These are phyloP conservation scores for Cervus canadensis DNA, from an alignment of 2,113 vertebrate species.

Conservation along the genomic window DNA sequence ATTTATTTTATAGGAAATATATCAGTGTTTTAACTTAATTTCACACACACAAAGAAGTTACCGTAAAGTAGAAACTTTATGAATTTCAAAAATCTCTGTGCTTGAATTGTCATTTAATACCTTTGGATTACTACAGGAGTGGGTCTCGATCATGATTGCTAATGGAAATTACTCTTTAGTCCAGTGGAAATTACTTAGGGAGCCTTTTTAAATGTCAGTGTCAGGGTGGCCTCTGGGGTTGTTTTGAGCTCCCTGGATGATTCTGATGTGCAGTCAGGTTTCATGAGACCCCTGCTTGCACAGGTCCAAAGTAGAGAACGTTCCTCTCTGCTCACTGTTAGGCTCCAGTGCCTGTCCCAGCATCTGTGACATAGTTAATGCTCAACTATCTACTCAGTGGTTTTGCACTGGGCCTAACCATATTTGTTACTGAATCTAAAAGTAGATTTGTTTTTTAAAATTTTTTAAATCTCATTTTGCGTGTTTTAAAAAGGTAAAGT, in stretches of 20 bases:
- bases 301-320: background rate
- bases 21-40: background rate
- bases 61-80: background rate
- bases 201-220: background rate
- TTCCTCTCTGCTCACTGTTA: background rate
- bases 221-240: background rate
- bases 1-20: background rate
- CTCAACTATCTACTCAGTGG: background rate
- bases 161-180: background rate
- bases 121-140: background rate
- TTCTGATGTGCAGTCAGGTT: background rate
- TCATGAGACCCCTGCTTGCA: background rate
- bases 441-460: background rate
- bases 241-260: background rate
- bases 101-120: background rate
- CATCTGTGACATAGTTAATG: background rate
- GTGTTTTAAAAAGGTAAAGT: background rate
- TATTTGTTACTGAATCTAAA: background rate
- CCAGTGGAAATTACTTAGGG: background rate
- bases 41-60: background rate
- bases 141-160: background rate
- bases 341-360: background rate
- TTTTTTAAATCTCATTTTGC: background rate
- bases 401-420: background rate
- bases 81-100: background rate